Evolutionary conservation across 2,797 vertebrate genomes (phyloP), one percentile per base, ranked within the genome.

Genomic region (Mormyrus hasselquistii): DNA sequence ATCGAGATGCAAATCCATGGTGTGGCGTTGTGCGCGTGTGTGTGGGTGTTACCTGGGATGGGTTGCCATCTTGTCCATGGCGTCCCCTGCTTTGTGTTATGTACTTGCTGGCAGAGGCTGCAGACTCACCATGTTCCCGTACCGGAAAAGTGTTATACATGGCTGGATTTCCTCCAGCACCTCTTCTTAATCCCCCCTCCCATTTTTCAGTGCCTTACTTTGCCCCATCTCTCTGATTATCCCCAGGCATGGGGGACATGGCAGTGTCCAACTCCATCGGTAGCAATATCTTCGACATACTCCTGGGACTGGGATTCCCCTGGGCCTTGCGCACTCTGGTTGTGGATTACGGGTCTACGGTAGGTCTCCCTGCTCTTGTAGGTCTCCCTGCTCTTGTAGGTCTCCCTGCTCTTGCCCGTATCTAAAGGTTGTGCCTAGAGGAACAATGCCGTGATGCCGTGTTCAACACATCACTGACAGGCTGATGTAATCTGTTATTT

Each of bases 281-380:
- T 90, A 97, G 96, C 92, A 97, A 97, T 92, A 96, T 97, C 90
- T 97, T 97, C 92, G 96, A 96, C 94, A 97, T 97, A 92, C 93
- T 97, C 90, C 90, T 97, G 90, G 96, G 96, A 59, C 91, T 97
- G 92, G 96, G 96, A 83, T 96, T 96, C 91, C 96, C 96, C 57
- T 97, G 96, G 96, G 92, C 95, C 89, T 90, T 97, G 76, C 94
- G 96, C 14, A 96, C 96, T 16, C 95, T 97, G 7, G 92, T 96
- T 89, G 95, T 97, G 91, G 95, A 96, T 4, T 91, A 95, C 1
- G 96, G 96, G 90, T 96, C 96, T 88, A 86, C 91, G 88, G 96
- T 96, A 92, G 16, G 94, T 52, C 50, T 57, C n/a, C 29, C 10
- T 1, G 50, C 25, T 52, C 16, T 6, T 50, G 9, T 83, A 29